Evolutionary conservation across 2,113 vertebrate genomes (phyloP), one percentile per base, ranked within the genome.

Genomic region (Emydocephalus ijimae): DNA sequence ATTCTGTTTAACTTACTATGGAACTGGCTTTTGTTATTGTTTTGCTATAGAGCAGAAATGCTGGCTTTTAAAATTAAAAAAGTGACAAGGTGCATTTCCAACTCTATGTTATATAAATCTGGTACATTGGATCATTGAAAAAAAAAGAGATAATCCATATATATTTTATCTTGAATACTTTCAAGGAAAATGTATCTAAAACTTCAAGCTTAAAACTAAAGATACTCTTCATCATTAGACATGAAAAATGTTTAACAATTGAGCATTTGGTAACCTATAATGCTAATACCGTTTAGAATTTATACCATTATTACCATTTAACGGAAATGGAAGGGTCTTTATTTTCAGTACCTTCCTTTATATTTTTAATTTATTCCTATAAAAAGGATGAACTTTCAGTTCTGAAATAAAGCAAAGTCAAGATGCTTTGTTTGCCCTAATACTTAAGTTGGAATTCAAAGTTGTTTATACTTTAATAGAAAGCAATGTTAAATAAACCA

Each of bases 401-500:
- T 59, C 43, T 92, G 92, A 89, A 90, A 90, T 89, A 74, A 93
- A 34, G 23, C 4, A 48, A 90, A 26, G 56, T 90, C 45, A 94
- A 95, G 74, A 90, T 96, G 59, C 95, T 97, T 95, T 97, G 95
- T 95, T 96, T 96, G 95, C 91, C 95, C 96, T 95, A 95, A 96
- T 97, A 95, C 95, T 96, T 94, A 96, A 95, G 96, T 95, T 59
- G 94, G 92, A 96, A 95, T 96, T 95, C 95, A 95, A 95, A 96
- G 93, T 91, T 96, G 81, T 96, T 92, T 14, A 96, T 97, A 96
- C 96, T 97, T 95, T 93, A 92, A 90, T 91, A 96, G 93, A 95
- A 95, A 95, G 92, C 96, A 94, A 95, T 92, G 94, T 91, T 94
- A 96, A 96, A 93, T 97, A 96, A 96, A 97, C 97, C 95, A 96